Evolutionary conservation across 2,888 invertebrate genomes (phyloP), one percentile per base, ranked within the genome.

Genomic region (Apamea epomidion): DNA sequence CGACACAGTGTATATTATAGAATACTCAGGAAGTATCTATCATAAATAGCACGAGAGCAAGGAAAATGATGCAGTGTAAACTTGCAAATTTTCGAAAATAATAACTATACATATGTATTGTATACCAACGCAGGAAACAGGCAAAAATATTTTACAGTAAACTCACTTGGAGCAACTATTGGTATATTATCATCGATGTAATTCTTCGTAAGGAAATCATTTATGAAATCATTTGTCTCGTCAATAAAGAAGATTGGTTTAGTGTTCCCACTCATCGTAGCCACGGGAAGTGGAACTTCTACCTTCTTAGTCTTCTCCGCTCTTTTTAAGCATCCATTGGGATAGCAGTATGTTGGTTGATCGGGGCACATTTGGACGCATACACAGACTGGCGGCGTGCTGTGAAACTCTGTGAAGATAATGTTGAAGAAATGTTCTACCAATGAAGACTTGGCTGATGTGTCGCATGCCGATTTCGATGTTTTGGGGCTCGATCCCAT

Each of bases 261-360:
- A 1, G 89, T 87, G 29, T 87, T 90, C 32, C 92, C 92, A 51
- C 81, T 88, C 48, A 90, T 82, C 21, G 89, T 79, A 21, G 87
- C 87, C 0, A 89, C 85, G 32, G 88, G 74, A 2, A 87, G 72
- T 32, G 84, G 79, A 2, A 80, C 80, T 60, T 88, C 86, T 14
- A 84, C 77, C 67, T 87, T 91, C 65, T 88, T 90, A n/a, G 64
- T 87, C 5, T 91, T 90, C 5, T 90, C 84, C 6, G 69, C 18
- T 80, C 84, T 91, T 79, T 91, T 95, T 5, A 95, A 88, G 76
- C 96, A 96, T 0, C 95, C 95, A 68, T 94, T 96, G 0, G 96
- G 96, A 76, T 96, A 96, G 84, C 96, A 96, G 85, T 96, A 96
- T 0, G 95, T 95, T 0, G 96, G 92, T 78, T 95, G 95, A 1